These are phyloP conservation scores for Microhierax caerulescens DNA, from an alignment of 2,797 vertebrate species.

Conservation along the genomic window DNA sequence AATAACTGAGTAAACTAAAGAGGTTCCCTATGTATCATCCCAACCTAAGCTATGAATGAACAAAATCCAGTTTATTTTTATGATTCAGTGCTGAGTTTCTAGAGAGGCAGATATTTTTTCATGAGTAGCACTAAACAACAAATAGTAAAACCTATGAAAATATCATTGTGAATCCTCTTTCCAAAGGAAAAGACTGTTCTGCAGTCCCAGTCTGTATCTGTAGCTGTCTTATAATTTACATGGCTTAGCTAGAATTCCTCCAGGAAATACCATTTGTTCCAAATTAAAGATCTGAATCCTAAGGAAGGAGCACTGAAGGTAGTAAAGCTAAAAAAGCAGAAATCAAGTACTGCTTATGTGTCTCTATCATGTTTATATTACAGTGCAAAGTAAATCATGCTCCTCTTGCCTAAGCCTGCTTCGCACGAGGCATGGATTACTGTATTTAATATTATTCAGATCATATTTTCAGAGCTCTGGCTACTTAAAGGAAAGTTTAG, in stretches of 20 bases:
- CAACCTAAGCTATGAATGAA: neutral
- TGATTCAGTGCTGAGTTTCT: neutral
- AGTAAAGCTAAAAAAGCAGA: neutral
- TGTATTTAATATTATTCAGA: neutral
- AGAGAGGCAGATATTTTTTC: neutral
- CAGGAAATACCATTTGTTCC: neutral
- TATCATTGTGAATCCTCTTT: neutral
- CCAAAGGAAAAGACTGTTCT: neutral
- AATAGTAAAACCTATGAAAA: neutral
- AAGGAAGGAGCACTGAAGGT: neutral
- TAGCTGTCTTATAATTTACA: neutral
- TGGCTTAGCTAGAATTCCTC: neutral
- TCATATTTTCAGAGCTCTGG: neutral
- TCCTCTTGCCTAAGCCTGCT: neutral
- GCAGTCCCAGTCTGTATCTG: neutral
- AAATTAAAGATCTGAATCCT: neutral
- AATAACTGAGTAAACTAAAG: neutral
- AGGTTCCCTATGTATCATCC: neutral
- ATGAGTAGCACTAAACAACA: neutral
- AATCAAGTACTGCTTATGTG: accelerated
- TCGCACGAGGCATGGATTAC: neutral
- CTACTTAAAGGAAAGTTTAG: neutral
- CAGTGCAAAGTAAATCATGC: neutral
- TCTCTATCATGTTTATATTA: neutral
- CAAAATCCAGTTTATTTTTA: neutral